phyloP scores from a whole-genome alignment of 64 coral and sea anemone species.

The Stichodactyla helianthus region DNA sequence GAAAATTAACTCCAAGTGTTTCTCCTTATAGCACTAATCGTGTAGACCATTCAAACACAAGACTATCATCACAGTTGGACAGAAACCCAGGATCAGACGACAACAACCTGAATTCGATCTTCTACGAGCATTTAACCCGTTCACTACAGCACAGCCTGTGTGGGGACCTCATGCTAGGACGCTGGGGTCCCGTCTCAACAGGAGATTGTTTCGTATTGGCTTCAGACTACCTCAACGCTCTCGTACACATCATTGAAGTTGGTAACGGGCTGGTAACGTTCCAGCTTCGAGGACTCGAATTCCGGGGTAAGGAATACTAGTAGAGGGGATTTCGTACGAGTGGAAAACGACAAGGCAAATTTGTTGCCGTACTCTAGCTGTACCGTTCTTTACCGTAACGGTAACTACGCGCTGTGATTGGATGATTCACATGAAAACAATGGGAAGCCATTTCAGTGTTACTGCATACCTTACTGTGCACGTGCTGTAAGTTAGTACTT shows the following conservation, averaged over 20 bases:
- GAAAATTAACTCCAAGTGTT: neutral
- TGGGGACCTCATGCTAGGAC: slow-evolving; percentile 87
- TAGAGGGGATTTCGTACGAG: too few species aligned
- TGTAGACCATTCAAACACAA: slow-evolving; percentile 92
- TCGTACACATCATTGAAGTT: slow-evolving; percentile 97
- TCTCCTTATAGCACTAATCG: slow-evolving; percentile 63
- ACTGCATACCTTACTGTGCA: too few species aligned
- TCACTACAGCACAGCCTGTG: slow-evolving; percentile 90
- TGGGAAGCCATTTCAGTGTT: too few species aligned
- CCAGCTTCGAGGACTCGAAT: slow-evolving; percentile 90
- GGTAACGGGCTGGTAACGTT: slow-evolving; percentile 96
- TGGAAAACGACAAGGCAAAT: too few species aligned
- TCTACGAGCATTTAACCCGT: slow-evolving; percentile 93
- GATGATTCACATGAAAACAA: too few species aligned
- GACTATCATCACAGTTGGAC: slow-evolving; percentile 90
- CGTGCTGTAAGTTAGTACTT: too few species aligned
- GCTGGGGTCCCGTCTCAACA: slow-evolving; percentile 88
- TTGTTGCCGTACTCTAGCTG: too few species aligned
- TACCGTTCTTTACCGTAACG: too few species aligned
- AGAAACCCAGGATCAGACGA: slow-evolving; percentile 92
- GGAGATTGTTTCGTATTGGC: slow-evolving; percentile 96
- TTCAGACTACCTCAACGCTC: slow-evolving; percentile 88
- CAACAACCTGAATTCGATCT: slow-evolving; percentile 96
- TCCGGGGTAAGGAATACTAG: slow-evolving; percentile 58
- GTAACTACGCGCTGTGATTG: too few species aligned